Base-by-base conservation (phyloP, 2,113 vertebrate genomes). In the Herpetotheres cachinnans region DNA sequence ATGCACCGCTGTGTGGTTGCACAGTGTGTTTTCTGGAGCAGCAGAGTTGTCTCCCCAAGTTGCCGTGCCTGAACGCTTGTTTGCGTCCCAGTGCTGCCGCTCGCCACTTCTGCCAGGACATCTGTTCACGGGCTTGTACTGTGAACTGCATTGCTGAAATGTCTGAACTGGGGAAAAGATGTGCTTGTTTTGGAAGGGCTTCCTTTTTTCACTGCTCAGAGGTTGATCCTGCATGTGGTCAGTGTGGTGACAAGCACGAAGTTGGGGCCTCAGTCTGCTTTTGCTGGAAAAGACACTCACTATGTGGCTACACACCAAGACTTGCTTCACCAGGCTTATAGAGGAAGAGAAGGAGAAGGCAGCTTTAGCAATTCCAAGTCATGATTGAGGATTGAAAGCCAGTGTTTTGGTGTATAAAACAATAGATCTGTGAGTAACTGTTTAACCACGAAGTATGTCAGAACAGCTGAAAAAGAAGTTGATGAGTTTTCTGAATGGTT, bases 171-270 rank as follows among this genome's bases (percentile, higher is more conserved):
- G 26, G 52, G 42, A 2, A 11, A 7, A 66, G 18, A 22, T 11
- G 8, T 2, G 7, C 25, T 59, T 59, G 15, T 69, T 83, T 42
- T 76, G 34, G 69, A 73, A 62, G 6, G 27, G 30, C 5, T 26
- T 34, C n/a, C 29, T 24, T 29, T 73, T 40, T 27, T 50, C 3
- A 2, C 16, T 1, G 18, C n/a, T 58, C 13, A 0, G 1, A 2
- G 47, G 29, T 59, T 86, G 58, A 22, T 80, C 13, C 24, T 1
- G 0, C 1, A 1, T 5, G 5, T 34, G 38, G n/a, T 49, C 0
- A 0, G 12, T 34, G 47, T 30, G 46, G 19, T 65, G 49, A 50
- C 47, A 42, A 63, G 27, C 47, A 50, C 7, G 2, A 34, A 1
- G 15, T 0, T 70, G 34, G 30, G 30, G 15, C 12, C 9, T 1